Percentiles rank a stretch among this genome's conserved stretches.
These are phyloP conservation scores for Pelodiscus sinensis DNA, from an alignment of 2,113 vertebrate genomes.

Conservation along the genomic window DNA sequence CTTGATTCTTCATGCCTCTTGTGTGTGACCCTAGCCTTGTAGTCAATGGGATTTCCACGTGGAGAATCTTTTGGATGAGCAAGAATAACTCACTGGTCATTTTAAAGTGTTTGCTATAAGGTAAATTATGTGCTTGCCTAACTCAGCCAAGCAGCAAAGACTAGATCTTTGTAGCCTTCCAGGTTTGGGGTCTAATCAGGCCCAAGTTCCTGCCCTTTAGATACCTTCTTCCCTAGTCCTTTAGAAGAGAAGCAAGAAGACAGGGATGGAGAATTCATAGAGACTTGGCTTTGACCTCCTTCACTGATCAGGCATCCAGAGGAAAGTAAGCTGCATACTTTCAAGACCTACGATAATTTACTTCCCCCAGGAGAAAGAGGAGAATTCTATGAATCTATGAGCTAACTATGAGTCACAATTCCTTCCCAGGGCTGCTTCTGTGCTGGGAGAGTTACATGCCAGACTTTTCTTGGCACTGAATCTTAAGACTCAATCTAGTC, in stretches of 20 bases:
- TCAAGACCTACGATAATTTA: neutral
- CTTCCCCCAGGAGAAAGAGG: neutral
- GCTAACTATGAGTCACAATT: neutral
- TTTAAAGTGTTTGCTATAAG: conserved; percentile 1
- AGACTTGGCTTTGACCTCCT: neutral
- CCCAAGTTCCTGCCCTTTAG: fast-evolving
- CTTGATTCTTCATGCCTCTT: neutral
- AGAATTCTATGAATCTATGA: neutral
- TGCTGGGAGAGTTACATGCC: neutral
- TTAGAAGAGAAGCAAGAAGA: fast-evolving
- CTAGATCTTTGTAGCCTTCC: neutral
- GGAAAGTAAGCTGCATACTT: neutral
- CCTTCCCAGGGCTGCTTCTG: neutral
- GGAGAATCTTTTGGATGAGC: neutral
- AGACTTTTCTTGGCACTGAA: neutral
- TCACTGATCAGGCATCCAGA: neutral
- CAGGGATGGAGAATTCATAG: neutral
- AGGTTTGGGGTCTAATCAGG: neutral
- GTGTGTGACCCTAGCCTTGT: neutral
- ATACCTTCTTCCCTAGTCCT: neutral
- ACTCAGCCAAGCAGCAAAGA: neutral
- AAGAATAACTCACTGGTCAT: neutral
- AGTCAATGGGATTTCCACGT: neutral
- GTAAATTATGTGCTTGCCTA: neutral
- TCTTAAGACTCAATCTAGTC: neutral